Percentiles rank a stretch among this genome's conserved stretches.
Conservation (phyloP, 1,140 invertebrate species). For the Phymastichus coffea region DNA sequence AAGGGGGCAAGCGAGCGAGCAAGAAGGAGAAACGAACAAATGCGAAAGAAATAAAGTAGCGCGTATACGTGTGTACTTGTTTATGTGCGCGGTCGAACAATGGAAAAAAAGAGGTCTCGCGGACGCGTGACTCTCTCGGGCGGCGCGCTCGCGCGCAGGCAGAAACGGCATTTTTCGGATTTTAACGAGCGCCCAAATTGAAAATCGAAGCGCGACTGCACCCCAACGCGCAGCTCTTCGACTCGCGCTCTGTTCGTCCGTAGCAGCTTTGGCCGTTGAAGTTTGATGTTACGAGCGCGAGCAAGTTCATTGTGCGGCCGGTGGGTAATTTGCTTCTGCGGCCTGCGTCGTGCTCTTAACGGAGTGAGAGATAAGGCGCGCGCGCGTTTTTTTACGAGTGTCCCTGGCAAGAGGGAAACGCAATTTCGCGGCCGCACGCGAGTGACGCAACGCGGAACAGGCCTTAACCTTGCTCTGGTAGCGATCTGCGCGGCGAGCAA, state of each 20-base stretch:
- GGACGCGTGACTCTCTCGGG: constrained; percentile 17
- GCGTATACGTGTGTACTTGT: constrained; percentile 20
- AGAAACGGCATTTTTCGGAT: background rate
- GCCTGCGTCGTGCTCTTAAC: background rate
- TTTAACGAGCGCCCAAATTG: constrained; percentile 18
- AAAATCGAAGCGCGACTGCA: constrained; percentile 2
- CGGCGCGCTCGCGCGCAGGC: background rate
- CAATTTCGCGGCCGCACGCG: background rate
- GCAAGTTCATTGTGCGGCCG: background rate
- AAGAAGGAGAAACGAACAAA: constrained; percentile 19
- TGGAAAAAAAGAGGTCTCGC: constrained; percentile 27
- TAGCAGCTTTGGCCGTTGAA: constrained; percentile 7
- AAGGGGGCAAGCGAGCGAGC: background rate
- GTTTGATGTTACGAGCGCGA: constrained; percentile 10
- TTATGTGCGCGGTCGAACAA: constrained; percentile 22
- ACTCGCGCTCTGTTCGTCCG: too few species aligned
- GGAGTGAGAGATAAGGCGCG: background rate
- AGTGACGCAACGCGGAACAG: background rate
- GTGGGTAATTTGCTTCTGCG: constrained; percentile 13
- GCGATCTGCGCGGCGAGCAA: too few species aligned
- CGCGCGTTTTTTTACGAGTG: background rate
- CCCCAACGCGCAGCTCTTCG: background rate
- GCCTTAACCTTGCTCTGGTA: too few species aligned
- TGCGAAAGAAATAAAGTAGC: constrained; percentile 28
- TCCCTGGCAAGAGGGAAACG: background rate